Conservation (phyloP, 2,113 vertebrate species). For the Elephas maximus region DNA sequence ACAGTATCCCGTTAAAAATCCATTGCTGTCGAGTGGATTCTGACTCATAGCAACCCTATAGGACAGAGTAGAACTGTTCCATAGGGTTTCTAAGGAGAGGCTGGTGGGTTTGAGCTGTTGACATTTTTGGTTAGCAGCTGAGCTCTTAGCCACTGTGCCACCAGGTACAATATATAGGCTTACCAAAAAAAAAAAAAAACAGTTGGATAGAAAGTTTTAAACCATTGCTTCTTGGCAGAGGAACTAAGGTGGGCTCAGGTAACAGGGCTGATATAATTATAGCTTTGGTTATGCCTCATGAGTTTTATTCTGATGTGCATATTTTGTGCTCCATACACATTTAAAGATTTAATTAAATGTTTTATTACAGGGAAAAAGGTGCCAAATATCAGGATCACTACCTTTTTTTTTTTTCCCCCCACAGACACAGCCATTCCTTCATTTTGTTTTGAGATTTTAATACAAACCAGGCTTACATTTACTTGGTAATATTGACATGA, state of each 20-base stretch:
- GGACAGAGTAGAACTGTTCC: no score
- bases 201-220: conserved; percentile 69
- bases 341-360: conserved; percentile 78
- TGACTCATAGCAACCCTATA: no score
- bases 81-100: no score
- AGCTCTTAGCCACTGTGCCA: no score
- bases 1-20: no score
- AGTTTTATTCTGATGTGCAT: conserved; percentile 74
- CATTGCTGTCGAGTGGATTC: no score
- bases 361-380: conserved; percentile 60
- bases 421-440: not conserved
- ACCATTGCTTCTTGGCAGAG: conserved; percentile 64
- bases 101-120: no score
- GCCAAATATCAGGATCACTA: conserved; percentile 73
- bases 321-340: conserved; percentile 67
- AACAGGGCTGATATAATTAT: conserved; percentile 72
- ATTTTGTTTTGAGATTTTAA: conserved; percentile 47
- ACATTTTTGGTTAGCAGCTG: no score
- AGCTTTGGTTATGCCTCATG: conserved; percentile 67
- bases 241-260: conserved; percentile 50
- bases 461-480: not conserved
- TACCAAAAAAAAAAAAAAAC: not conserved
- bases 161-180: not conserved
- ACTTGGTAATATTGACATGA: not conserved
- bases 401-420: not conserved